These are phyloP conservation scores for Orchesella cincta DNA, from an alignment of 1,140 invertebrate genomes.

Conservation along the genomic window DNA sequence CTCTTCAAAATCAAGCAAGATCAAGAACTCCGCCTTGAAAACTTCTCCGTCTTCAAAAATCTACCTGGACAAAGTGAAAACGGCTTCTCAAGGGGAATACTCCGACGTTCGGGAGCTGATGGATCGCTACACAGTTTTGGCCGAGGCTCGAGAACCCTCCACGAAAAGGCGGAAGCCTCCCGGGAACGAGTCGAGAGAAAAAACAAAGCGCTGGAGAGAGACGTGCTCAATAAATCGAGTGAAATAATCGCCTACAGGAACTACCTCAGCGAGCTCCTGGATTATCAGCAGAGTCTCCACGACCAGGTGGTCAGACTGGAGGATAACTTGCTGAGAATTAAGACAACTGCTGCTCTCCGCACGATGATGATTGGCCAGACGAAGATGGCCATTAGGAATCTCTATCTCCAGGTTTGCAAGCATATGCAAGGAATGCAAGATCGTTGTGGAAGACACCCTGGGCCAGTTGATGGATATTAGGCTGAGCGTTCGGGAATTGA, in stretches of 20 bases:
- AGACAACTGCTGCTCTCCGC: constrained; percentile 48
- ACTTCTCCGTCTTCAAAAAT: constrained; percentile 40
- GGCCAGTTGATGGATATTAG: constrained; percentile 41
- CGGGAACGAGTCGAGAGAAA: constrained; percentile 35
- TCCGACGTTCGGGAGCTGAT: constrained; percentile 46
- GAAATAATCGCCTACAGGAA: constrained; percentile 47
- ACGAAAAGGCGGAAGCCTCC: constrained; percentile 6
- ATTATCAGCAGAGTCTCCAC: constrained; percentile 5
- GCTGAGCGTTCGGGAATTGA: constrained; percentile 39
- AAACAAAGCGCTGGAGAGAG: constrained; percentile 34
- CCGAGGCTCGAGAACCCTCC: constrained; percentile 32
- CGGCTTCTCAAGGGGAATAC: constrained; percentile 45
- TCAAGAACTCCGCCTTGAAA: constrained; percentile 33
- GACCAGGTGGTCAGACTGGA: constrained; percentile 34
- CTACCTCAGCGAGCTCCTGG: constrained; percentile 28
- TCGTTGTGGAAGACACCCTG: constrained; percentile 41
- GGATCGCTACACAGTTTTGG: constrained; percentile 43
- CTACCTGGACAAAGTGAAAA: constrained; percentile 42
- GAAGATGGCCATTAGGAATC: constrained; percentile 48
- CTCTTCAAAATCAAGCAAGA: constrained; percentile 31
- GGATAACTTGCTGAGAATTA: constrained; percentile 44
- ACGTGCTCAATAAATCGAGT: constrained; percentile 35
- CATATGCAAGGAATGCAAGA: constrained; percentile 33
- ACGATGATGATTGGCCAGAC: constrained; percentile 48
- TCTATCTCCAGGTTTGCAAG: constrained; percentile 42